Conservation (phyloP, 2,888 invertebrate species). For the Drosophila percnosoma region DNA sequence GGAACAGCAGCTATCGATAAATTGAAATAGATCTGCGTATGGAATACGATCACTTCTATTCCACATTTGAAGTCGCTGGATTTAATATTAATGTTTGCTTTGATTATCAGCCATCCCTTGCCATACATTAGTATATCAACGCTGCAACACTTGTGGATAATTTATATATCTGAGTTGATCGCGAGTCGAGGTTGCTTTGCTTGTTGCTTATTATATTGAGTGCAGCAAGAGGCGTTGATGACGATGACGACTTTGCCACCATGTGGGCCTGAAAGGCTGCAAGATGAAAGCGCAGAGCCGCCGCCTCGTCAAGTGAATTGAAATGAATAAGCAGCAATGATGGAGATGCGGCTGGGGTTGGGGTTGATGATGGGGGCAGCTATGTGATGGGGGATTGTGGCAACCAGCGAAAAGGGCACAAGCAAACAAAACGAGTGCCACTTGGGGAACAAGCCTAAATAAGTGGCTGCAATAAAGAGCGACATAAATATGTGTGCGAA, state of each 20-base stretch:
- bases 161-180: slow-evolving; percentile 22
- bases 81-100: not conserved
- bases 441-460: slow-evolving; percentile 70
- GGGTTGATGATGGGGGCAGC: slow-evolving; percentile 5
- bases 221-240: slow-evolving; percentile 24
- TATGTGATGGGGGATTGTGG: not conserved
- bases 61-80: not conserved
- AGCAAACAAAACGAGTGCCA: slow-evolving; percentile 73
- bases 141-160: slow-evolving; percentile 19
- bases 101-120: slow-evolving; percentile 26
- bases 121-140: slow-evolving; percentile 12
- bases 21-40: not conserved
- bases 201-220: slow-evolving; percentile 40
- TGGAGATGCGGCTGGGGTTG: slow-evolving; percentile 21
- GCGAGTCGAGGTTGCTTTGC: slow-evolving; percentile 14
- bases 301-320: slow-evolving; percentile 59
- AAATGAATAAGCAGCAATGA: slow-evolving; percentile 63
- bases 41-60: not conserved
- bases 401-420: slow-evolving; percentile 16
- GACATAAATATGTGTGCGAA: slow-evolving; percentile 67
- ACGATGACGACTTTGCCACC: slow-evolving; percentile 50
- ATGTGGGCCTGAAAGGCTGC: slow-evolving; percentile 48
- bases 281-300: slow-evolving; percentile 72
- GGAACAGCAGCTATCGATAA: not conserved
- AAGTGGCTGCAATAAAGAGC: slow-evolving; percentile 62